A percentile compares a stretch with the other conserved stretches of the same genome.
These are phyloP conservation scores for Ciconia stormi DNA, from an alignment of 2,113 vertebrate genomes.

Conservation along the genomic window DNA sequence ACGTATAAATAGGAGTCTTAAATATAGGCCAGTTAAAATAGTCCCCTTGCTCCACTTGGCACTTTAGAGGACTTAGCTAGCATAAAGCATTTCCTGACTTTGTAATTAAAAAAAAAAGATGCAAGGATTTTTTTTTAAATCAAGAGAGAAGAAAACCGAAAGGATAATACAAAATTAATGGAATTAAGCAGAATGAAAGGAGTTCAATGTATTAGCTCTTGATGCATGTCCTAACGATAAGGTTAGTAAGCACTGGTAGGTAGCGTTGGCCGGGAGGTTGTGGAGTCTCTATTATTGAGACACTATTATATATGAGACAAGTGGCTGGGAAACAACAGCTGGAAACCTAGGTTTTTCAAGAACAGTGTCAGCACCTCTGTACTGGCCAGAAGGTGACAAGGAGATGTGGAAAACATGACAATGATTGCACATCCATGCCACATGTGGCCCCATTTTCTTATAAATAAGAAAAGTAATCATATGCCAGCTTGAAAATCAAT, in stretches of 20 bases:
- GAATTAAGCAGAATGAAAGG: neutral
- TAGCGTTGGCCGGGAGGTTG: neutral
- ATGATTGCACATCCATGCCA: neutral
- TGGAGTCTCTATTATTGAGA: neutral
- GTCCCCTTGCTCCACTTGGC: neutral
- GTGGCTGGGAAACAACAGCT: neutral
- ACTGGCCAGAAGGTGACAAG: neutral
- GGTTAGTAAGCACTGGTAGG: neutral
- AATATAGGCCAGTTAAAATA: constrained; percentile 37
- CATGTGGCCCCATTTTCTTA: neutral
- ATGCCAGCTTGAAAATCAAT: neutral
- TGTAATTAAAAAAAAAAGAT: neutral
- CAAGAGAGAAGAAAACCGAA: neutral
- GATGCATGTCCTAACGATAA: neutral
- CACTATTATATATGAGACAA: neutral
- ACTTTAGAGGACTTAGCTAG: neutral
- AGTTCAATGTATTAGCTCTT: neutral
- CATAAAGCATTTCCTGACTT: neutral
- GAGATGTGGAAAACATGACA: neutral
- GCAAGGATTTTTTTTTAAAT: neutral
- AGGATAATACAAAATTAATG: neutral
- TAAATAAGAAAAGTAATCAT: neutral
- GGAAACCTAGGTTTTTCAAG: neutral
- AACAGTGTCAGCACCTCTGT: neutral
- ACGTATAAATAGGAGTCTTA: constrained; percentile 6